phyloP scores from a whole-genome alignment of 92 coral and sea anemone genomes.

The Palythoa caribaeorum region DNA sequence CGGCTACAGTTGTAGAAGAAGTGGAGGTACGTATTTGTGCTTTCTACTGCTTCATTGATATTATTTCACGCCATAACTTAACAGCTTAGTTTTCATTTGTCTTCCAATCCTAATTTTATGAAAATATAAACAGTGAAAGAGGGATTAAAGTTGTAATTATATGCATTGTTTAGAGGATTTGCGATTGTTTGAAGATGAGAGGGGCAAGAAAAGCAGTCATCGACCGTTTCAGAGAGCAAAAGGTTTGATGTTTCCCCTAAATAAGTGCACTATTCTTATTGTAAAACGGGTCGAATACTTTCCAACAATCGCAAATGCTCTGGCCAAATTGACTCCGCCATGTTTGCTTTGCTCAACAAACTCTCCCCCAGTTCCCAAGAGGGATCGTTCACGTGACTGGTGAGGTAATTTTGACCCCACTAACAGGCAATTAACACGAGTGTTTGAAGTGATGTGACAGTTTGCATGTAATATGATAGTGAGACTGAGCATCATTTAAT shows the following conservation, averaged over 20 bases:
- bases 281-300: no score
- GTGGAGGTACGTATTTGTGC: constrained; percentile 10
- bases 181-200: constrained; percentile 8
- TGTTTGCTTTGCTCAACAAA: no score
- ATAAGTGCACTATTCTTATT: constrained; percentile 6
- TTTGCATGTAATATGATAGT: no score
- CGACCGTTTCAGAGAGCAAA: constrained; percentile 6
- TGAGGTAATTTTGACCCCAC: no score
- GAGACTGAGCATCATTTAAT: no score
- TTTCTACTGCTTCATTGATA: constrained; percentile 7
- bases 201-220: constrained; percentile 10
- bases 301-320: no score
- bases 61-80: constrained; percentile 7
- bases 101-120: neutral
- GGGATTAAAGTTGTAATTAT: constrained; percentile 6
- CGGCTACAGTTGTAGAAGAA: constrained; percentile 16
- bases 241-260: constrained; percentile 8
- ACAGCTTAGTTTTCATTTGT: constrained; percentile 3
- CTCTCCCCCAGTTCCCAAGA: no score
- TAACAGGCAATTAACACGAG: no score
- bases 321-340: no score
- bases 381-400: no score
- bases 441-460: no score
- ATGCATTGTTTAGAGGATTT: constrained; percentile 7
- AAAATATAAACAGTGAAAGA: neutral